Evolutionary conservation across 2,797 vertebrate species (phyloP), one percentile per base, ranked within the genome.

Genomic region (Sebastes minor): DNA sequence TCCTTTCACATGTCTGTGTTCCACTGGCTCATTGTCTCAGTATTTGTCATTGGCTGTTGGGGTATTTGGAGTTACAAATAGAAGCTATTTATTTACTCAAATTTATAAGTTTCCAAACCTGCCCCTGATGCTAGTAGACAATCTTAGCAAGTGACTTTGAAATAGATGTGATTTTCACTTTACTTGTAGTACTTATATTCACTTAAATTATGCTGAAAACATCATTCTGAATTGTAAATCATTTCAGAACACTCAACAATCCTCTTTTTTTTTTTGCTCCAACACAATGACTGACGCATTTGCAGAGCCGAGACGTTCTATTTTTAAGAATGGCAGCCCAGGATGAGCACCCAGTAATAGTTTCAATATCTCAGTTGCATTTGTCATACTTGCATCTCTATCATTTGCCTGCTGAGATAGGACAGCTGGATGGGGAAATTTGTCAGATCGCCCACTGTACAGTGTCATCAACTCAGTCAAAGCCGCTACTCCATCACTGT

Each of bases 401-500:
- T 86, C 25, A 71, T 60, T 56, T 14, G 5, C 56, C 55, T 68
- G 52, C 74, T 72, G 62, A 64, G 53, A 70, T 18, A 63, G 49
- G 49, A 55, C 27, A 25, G 63, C 63, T 64, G 56, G 71, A 74
- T 76, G 53, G 56, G 59, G 74, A 66, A 62, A 78, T 80, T 25
- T 76, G 63, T 85, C 74, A 38, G 67, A 76, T 75, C 61, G 65
- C 53, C 55, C 63, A 69, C 23, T 57, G 49, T 72, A 81, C 73
- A 59, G 66, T 81, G 63, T 86, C 86, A 86, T 91, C 73, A 85
- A 62, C 79, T 84, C 35, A 79, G 79, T 80, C 69, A 82, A 80
- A 72, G 78, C 80, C 27, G 76, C 77, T 81, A 62, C 75, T 87
- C 70, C 72, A 89, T 89, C 86, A 87, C 13, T 89, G 81, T 84